Base-by-base conservation (phyloP, 2,113 vertebrate species). In the Scytalopus superciliaris region DNA sequence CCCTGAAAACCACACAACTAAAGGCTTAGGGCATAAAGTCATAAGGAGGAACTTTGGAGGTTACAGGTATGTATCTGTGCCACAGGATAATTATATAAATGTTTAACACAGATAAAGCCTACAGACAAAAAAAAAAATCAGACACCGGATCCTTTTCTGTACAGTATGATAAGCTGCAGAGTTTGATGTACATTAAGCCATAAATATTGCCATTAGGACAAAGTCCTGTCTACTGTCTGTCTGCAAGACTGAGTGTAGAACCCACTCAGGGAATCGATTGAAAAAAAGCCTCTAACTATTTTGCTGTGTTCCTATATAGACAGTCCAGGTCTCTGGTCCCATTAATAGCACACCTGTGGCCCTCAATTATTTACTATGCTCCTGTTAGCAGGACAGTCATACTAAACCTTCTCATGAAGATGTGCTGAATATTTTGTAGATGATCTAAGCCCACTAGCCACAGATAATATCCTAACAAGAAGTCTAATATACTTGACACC, bases 241-340 rank as follows among this genome's bases (percentile, higher is more conserved):
- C 18, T 74, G 27, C 64, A 77, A 25, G 68, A 39, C 12, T 30
- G 21, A 66, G 39, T 4, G 2, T 19, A 45, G 33, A 75, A 75
- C 7, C 4, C 3, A 3, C 33, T 3, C 5, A 9, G 16, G 1
- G 10, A 64, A 62, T 0, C 6, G 4, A 53, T 37, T 13, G 11
- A 66, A 47, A 80, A 52, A n/a, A 19, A 33, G 2, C 0, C 14
- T 8, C 9, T 55, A 53, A 25, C 22, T 14, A 31, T 31, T 80
- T 66, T 74, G 35, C 42, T n/a, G 42, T 4, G 7, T 17, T 81
- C 24, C 31, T 59, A 74, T 33, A 28, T 1, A 49, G 30, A 33
- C 4, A 50, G 19, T 10, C 33, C 10, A 50, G 7, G 9, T 22
- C 15, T 5, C 45, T 63, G 30, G 23, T 44, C 25, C 14, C 18